A percentile compares a stretch with the other conserved stretches of the same genome.
phyloP scores from a whole-genome alignment of 2,888 invertebrate genomes.

The Sarcophaga caerulescens region DNA sequence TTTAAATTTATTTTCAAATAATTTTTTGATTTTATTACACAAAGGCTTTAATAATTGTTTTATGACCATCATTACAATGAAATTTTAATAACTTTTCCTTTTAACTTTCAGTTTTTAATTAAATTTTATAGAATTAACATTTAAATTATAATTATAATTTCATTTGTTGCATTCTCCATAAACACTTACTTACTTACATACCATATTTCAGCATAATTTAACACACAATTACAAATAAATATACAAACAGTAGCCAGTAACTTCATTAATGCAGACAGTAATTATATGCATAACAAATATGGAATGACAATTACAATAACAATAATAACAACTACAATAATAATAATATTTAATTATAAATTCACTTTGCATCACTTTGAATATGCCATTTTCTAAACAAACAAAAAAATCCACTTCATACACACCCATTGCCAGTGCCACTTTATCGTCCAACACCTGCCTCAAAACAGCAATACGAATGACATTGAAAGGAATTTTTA shows the following conservation, averaged over 20 bases:
- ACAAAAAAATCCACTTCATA: not conserved
- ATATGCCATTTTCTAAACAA: not conserved
- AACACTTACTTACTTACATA: not conserved
- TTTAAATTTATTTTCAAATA: too few relatives aligned
- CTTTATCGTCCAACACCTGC: too few relatives aligned
- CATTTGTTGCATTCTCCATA: too few relatives aligned
- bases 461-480: not conserved
- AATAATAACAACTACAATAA: not conserved
- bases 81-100: not conserved
- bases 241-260: not conserved
- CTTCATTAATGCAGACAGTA: constrained; percentile 19
- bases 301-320: not conserved
- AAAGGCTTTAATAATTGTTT: not conserved
- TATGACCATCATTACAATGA: not conserved
- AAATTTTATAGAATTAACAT: not conserved
- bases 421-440: too few relatives aligned
- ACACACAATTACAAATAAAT: not conserved
- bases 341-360: not conserved
- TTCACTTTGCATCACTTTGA: not conserved
- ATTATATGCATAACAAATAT: constrained; percentile 7
- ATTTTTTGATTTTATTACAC: too few relatives aligned
- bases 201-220: constrained; percentile 2
- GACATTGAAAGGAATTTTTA: not conserved
- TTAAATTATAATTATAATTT: not conserved
- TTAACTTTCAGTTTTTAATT: not conserved